A percentile compares a stretch with the other conserved stretches of the same genome.
Conservation (phyloP, 1,140 invertebrate species). For the Proales similis region DNA sequence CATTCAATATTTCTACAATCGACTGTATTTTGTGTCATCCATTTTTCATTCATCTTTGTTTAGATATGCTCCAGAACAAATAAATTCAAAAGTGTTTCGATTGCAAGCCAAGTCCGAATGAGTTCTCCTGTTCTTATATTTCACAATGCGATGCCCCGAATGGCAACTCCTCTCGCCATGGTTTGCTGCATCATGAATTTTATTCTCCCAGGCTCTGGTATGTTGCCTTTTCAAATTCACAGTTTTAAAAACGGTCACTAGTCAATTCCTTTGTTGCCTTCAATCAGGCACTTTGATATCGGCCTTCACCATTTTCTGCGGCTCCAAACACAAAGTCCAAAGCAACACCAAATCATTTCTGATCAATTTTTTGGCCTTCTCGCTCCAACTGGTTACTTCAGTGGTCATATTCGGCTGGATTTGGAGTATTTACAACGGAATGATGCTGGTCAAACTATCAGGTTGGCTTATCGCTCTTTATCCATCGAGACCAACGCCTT, state of each 20-base stretch:
- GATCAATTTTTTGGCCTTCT: constrained; percentile 12
- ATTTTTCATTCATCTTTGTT: too few species aligned
- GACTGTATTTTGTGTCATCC: too few species aligned
- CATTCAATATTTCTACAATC: too few species aligned
- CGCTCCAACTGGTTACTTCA: constrained; percentile 15
- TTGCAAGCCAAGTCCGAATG: too few species aligned
- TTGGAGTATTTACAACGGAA: constrained; percentile 28
- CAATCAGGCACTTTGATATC: constrained; percentile 19
- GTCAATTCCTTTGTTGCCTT: neutral
- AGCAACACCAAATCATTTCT: constrained; percentile 18
- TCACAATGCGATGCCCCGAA: constrained; percentile 8
- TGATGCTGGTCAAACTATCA: constrained; percentile 34
- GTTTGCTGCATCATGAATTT: constrained; percentile 24
- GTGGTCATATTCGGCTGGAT: constrained; percentile 28
- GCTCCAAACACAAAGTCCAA: constrained; percentile 16
- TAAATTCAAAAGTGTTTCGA: too few species aligned
- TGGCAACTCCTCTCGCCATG: constrained; percentile 11
- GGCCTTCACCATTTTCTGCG: constrained; percentile 30
- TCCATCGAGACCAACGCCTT: too few species aligned
- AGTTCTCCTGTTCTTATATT: too few species aligned
- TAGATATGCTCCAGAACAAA: too few species aligned
- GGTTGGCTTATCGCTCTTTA: constrained; percentile 9
- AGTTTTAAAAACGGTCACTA: neutral
- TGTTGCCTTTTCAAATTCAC: neutral
- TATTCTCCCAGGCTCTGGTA: constrained; percentile 23